These are phyloP conservation scores for Thysanoteuthis rhombus DNA, from an alignment of 2,888 invertebrate genomes.

Conservation along the genomic window DNA sequence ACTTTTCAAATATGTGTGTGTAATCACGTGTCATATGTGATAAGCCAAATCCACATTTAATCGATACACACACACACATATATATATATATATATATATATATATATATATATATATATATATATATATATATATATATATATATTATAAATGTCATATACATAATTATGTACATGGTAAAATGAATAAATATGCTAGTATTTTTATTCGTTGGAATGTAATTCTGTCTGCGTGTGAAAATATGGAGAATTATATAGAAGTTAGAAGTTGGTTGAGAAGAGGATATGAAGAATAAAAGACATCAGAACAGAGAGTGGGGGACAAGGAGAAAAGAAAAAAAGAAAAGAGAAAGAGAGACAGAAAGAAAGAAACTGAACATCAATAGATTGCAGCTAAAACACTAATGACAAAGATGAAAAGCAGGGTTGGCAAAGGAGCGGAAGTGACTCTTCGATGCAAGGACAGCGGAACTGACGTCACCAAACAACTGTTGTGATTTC, in stretches of 20 bases:
- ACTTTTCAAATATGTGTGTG: no score
- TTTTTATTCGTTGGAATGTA: not conserved
- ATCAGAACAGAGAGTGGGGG: no score
- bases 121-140: not conserved
- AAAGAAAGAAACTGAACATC: not conserved
- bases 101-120: not conserved
- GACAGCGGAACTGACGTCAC: not conserved
- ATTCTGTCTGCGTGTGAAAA: not conserved
- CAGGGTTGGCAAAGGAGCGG: not conserved
- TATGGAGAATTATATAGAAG: not conserved
- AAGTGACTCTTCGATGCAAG: slow-evolving; percentile 12
- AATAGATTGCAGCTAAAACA: not conserved
- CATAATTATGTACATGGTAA: no score
- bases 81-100: not conserved
- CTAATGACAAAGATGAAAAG: not conserved
- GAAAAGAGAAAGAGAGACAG: not conserved
- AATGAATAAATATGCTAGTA: no score
- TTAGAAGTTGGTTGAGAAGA: not conserved
- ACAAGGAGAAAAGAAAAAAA: not conserved
- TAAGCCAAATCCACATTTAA: no score
- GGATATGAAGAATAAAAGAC: not conserved
- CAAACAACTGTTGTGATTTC: not conserved
- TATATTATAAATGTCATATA: no score
- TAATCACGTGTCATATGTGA: no score
- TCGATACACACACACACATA: not conserved